Evolutionary conservation across 2,113 vertebrate species (phyloP).

Genomic region (Noctilio leporinus): DNA sequence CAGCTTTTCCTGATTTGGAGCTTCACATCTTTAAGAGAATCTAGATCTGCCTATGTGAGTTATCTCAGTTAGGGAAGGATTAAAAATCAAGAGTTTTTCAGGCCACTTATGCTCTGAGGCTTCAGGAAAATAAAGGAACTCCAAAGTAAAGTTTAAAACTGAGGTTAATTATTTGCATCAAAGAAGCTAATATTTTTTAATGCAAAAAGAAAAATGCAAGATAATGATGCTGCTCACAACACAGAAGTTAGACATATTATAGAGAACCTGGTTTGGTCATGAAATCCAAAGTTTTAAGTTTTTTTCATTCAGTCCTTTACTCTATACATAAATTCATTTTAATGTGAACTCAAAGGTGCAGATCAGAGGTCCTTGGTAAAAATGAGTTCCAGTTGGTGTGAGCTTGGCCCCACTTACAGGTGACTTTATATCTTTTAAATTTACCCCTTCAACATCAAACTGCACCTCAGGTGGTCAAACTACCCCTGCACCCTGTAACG

Average conservation of each 20-base stretch:
- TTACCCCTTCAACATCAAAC: background rate
- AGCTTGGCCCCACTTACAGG: background rate
- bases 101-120: background rate
- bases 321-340: background rate
- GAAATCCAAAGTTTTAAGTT: background rate
- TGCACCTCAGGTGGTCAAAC: background rate
- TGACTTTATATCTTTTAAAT: background rate
- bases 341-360: background rate
- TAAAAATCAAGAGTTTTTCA: background rate
- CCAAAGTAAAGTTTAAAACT: background rate
- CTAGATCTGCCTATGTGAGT: background rate
- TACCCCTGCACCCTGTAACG: background rate
- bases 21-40: background rate
- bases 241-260: background rate
- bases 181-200: background rate
- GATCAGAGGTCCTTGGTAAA: background rate
- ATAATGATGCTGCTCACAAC: background rate
- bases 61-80: background rate
- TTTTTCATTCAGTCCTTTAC: background rate
- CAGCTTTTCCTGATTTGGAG: background rate
- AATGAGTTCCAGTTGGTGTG: background rate
- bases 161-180: background rate
- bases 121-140: background rate
- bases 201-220: background rate
- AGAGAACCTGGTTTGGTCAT: background rate